A percentile compares a stretch with the other conserved stretches of the same genome.
Evolutionary conservation across 2,888 invertebrate genomes (phyloP).

Genomic region (Aproaerema taeniolella): DNA sequence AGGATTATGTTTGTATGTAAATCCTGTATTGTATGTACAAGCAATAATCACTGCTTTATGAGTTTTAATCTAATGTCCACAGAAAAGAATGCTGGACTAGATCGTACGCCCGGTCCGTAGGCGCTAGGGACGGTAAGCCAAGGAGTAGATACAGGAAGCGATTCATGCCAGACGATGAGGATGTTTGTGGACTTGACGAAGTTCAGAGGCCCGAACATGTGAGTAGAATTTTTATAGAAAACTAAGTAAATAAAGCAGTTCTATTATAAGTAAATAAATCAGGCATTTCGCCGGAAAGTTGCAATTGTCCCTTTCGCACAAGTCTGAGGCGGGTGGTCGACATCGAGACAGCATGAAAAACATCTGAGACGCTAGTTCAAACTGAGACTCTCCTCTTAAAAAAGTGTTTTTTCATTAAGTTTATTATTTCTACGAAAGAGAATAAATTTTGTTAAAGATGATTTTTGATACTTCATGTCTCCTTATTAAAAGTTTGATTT

Average conservation of each 20-base stretch:
- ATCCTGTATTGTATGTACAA: neutral
- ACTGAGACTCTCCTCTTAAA: too few species aligned
- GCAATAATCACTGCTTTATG: neutral
- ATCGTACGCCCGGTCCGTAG: neutral
- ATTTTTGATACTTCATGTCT: too few species aligned
- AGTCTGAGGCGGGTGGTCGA: too few species aligned
- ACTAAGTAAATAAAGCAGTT: neutral
- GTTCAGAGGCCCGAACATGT: slow-evolving; percentile 61
- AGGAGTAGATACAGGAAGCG: slow-evolving; percentile 36
- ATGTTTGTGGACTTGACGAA: slow-evolving; percentile 55
- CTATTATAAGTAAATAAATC: too few species aligned
- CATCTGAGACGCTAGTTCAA: neutral
- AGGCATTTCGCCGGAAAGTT: too few species aligned
- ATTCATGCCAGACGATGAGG: slow-evolving; percentile 39
- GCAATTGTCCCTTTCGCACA: too few species aligned
- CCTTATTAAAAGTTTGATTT: too few species aligned
- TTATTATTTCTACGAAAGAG: too few species aligned
- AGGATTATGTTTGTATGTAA: neutral
- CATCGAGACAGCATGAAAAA: neutral
- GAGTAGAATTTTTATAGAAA: slow-evolving; percentile 2
- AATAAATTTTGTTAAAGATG: too few species aligned
- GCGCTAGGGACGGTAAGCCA: slow-evolving; percentile 42
- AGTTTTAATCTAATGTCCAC: neutral
- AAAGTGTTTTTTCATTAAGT: too few species aligned
- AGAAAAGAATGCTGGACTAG: neutral